Base-by-base conservation (phyloP, 2,888 invertebrate genomes). In the Netelia virgata region DNA sequence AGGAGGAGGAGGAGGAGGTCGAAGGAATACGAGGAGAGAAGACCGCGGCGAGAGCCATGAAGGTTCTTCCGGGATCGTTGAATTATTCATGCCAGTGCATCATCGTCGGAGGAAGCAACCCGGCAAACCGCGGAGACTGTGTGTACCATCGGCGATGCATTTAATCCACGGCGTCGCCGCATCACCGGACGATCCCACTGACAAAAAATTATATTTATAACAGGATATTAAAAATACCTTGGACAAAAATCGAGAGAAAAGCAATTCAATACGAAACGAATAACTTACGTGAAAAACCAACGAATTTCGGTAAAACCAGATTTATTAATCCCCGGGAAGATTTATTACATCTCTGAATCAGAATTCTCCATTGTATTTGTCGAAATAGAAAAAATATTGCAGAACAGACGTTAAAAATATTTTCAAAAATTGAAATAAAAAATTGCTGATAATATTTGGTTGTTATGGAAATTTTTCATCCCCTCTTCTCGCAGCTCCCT, bases 51-150 rank as follows among this genome's bases (percentile, higher is more conserved):
- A 77, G 77, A 80, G 75, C 69, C 63, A 73, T 59, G 81, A 84
- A 81, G 77, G 84, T 74, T 84, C 81, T 84, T 84, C 84, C 84
- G 84, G 84, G 84, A 84, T 84, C 69, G 69, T 84, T 84, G 84
- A 81, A 84, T 84, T 81, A 84, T 84, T 81, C 84, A 84, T 81
- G 41, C 69, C 63, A 66, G 73, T 84, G 81, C 77, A 84, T 84
- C 84, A 84, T 84, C 68, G 76, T 72, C 79, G 72, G 53, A 80
- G 79, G 64, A 80, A 64, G 77, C 80, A 43, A 72, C 50, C 28
- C 61, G 76, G 66, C 76, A 68, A 72, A 50, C 64, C 74, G 61
- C 63, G 23, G 55, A 77, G 64, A 61, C 83, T 69, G 57, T 18
- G n/a, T 53, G 9, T n/a, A 57, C 57, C 73, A 63, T 64, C 43